A percentile compares a stretch with the other conserved stretches of the same genome.
Conservation (phyloP, 1,140 invertebrate species). For the Ptiloglossa arizonensis region DNA sequence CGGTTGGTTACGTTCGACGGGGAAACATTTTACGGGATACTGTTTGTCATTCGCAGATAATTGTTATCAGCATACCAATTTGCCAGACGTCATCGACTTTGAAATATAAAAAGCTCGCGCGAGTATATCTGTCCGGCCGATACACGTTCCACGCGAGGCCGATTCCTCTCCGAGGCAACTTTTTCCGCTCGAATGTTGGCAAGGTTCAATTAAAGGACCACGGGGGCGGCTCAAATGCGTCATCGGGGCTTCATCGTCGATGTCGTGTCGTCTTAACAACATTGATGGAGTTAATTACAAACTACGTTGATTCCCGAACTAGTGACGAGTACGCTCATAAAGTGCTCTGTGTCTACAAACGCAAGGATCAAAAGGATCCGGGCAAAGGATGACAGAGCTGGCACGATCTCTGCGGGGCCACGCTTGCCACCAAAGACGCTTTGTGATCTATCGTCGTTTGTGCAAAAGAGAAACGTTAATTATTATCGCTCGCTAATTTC, state of each 20-base stretch:
- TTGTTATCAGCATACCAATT: conserved; percentile 16
- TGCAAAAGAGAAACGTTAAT: conserved; percentile 64
- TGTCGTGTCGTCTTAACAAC: conserved; percentile 7
- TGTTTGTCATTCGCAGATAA: conserved; percentile 10
- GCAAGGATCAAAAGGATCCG: conserved; percentile 51
- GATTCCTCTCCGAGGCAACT: neutral
- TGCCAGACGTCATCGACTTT: neutral
- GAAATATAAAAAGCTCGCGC: neutral
- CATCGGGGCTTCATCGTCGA: neutral
- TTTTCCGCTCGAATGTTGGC: neutral
- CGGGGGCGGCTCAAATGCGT: neutral
- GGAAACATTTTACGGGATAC: conserved; percentile 6
- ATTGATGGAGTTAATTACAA: conserved; percentile 13
- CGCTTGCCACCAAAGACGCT: conserved; percentile 49
- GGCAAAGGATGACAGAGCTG: conserved; percentile 46
- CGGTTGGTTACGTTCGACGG: neutral
- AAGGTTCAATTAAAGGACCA: neutral
- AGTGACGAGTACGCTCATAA: neutral
- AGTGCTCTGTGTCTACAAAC: conserved; percentile 23
- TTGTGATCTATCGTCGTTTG: conserved; percentile 45
- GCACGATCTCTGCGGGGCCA: conserved; percentile 41
- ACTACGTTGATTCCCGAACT: conserved; percentile 3
- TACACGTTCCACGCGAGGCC: neutral
- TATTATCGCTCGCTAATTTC: conserved; percentile 62
- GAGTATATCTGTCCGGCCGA: conserved; percentile 1